Evolutionary conservation across 2,113 vertebrate genomes (phyloP), one percentile per base, ranked within the genome.

Genomic region (Paramisgurnus dabryanus): DNA sequence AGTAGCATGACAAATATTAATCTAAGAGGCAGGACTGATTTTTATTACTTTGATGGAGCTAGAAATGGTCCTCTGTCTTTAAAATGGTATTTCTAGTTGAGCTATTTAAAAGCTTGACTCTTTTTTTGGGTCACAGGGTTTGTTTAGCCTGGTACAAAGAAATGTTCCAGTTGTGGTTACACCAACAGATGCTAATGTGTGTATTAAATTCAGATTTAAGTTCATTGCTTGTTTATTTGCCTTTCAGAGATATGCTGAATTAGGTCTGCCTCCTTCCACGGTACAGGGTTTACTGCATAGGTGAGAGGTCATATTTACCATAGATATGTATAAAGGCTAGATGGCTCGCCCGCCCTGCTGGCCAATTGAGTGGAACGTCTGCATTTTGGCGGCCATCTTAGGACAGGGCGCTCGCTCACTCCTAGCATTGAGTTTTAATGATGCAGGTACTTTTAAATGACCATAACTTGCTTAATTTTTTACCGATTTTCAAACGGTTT

Each of bases 171-270:
- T 41, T 43, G 13, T 17, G 9, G 4, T 45, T 7, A 11, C 22
- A 34, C 18, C 17, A 45, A 69, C 53, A 78, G 18, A 41, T 49
- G 6, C 13, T n/a, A 66, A 41, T 66, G 64, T 61, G 60, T 55
- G 57, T 74, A 13, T 49, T 2, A 43, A 49, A 41, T 50, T 75
- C 43, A 41, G 47, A 64, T 47, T 47, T 34, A 63, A 27, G 40
- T n/a, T 78, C 7, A 39, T 39, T 81, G 50, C 27, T 34, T 41
- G 34, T 76, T 6, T 74, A 3, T 57, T 15, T 74, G 13, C 80
- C 43, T 85, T 76, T 76, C 90, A 99, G 97, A 95, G 96, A 81
- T 97, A 95, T 6, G 87, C 93, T 77, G 97, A 98, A 75, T 92
- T 94, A 80, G 93, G 93, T 73, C 86, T 96, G 91, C 92, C 95